Conservation (phyloP, 2,797 vertebrate species). For the Pelochelys cantorii region DNA sequence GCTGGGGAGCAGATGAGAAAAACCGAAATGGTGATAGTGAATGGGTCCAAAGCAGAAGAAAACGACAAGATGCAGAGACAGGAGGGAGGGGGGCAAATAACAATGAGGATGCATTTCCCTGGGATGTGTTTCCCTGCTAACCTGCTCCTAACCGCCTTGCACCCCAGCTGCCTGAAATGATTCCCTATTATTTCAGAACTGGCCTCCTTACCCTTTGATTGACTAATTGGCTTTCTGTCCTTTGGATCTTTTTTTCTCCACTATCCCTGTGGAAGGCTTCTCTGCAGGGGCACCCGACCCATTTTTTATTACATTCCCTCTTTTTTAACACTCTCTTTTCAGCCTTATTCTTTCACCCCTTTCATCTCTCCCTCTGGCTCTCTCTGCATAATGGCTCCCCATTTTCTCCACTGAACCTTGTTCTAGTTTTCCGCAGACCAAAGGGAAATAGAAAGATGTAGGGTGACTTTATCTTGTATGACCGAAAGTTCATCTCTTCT, state of each 20-base stretch:
- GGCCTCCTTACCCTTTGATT: constrained; percentile 26
- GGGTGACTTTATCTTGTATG: background rate
- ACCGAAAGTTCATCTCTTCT: background rate
- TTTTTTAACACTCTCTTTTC: background rate
- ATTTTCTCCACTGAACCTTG: background rate
- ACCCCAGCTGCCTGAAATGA: background rate
- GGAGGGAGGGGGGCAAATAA: background rate
- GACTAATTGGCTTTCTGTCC: background rate
- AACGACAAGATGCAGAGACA: background rate
- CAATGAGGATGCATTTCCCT: background rate
- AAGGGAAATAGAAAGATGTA: background rate
- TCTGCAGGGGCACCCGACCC: background rate
- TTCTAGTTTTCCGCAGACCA: background rate
- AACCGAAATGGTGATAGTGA: background rate
- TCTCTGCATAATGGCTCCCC: background rate
- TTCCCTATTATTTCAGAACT: constrained; percentile 9
- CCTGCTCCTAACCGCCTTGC: background rate
- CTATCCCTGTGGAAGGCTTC: background rate
- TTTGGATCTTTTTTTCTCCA: constrained; percentile 16
- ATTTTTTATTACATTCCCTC: background rate
- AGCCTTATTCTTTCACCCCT: background rate
- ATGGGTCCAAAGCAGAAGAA: background rate
- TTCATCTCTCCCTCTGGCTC: background rate
- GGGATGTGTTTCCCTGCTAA: background rate
- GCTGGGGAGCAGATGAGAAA: background rate